These are phyloP conservation scores for Ptilorrhoa leucosticta DNA, from an alignment of 2,113 vertebrate genomes.

Conservation along the genomic window DNA sequence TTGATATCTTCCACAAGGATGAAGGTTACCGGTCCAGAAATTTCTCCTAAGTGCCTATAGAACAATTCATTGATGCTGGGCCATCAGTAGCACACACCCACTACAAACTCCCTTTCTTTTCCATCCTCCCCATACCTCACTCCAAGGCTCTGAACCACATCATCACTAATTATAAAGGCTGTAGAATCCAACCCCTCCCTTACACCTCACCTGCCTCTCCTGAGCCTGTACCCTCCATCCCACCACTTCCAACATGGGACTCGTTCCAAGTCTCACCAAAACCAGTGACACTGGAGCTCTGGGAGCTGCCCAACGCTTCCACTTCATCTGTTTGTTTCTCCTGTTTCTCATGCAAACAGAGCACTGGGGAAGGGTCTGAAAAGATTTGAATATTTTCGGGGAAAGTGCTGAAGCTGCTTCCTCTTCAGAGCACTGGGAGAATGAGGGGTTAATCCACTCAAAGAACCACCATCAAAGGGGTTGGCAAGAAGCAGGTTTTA, in stretches of 20 bases:
- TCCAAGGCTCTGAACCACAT: background rate
- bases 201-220: background rate
- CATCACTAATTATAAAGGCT: background rate
- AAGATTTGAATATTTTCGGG: background rate
- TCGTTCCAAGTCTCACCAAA: background rate
- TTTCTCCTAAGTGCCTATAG: background rate
- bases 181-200: background rate
- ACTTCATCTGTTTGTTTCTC: background rate
- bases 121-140: background rate
- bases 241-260: background rate
- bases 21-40: background rate
- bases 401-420: background rate
- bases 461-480: background rate
- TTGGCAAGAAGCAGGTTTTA: background rate
- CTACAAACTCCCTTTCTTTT: background rate
- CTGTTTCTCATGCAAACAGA: background rate
- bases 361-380: background rate
- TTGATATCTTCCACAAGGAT: background rate
- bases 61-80: background rate
- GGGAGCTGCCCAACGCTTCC: background rate
- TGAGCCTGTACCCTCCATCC: background rate
- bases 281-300: background rate
- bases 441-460: background rate
- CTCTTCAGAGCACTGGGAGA: background rate
- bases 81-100: background rate